Evolutionary conservation across 2,797 vertebrate genomes (phyloP), one percentile per base, ranked within the genome.

Genomic region (Acanthurus leucopareius): DNA sequence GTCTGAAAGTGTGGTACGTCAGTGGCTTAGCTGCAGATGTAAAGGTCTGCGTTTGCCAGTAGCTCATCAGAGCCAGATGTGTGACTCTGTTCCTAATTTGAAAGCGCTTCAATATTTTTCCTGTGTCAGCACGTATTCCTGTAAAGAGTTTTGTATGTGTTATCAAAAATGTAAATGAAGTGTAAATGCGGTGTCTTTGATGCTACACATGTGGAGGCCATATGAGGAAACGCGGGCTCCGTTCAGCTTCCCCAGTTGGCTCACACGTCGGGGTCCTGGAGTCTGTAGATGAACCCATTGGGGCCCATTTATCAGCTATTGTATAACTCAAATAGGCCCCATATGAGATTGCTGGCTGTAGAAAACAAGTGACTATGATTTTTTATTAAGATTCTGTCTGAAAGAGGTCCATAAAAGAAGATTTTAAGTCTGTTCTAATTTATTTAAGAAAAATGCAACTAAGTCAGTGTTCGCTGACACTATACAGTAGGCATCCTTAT

Each of bases 41-140:
- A 64, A 74, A 62, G 52, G 52, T 9, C 35, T 59, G 47, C 15
- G 51, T 73, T 77, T 82, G 79, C 85, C 83, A 86, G 85, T 79
- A 69, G 69, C 79, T 87, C 71, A 81, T 84, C 69, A 20, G 66
- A 83, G 75, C 83, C 89, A 89, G 79, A 90, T 88, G 83, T 69
- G 63, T 16, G 32, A 69, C 69, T 81, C 72, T 73, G 83, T 16
- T 71, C 82, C 48, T 45, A 63, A 73, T 87, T 11, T 61, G 40
- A 69, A 48, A 64, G 60, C 56, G 32, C 47, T 64, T 57, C 15
- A 20, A 14, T 58, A 59, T 77, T 79, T 66, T 65, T 69, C 42
- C 57, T 14, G 11, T 60, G 60, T 72, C 77, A 67, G 49, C 1
- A 40, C n/a, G 66, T 40, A 32, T 84, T 83, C 82, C 54, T 68